Base-by-base conservation (phyloP, 2,888 invertebrate genomes). In the Drosophila niveifrons region DNA sequence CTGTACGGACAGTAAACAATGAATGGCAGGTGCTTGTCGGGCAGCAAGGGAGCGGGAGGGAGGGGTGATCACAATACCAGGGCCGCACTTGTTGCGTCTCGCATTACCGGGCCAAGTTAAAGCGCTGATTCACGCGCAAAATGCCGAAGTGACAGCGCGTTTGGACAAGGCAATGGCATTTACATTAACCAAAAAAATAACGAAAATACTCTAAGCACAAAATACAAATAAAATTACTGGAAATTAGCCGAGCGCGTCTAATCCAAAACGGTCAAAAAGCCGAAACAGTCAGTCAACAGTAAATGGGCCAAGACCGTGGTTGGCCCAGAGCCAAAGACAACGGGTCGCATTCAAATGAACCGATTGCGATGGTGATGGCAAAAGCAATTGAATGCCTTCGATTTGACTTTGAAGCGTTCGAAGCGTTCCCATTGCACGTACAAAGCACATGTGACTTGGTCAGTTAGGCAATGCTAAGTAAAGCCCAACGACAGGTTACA, bases 231-330 rank as follows among this genome's bases (percentile, higher is more conserved):
- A 69, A 58, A 71, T 53, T 69, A 66, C 52, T 71, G 57, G 36
- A 80, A 78, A 88, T 82, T 82, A 72, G 65, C 68, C 67, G 41
- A 75, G 78, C 86, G 71, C 57, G 72, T 72, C 89, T 80, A 80
- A 88, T 34, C 72, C 69, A 63, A 68, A 56, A 51, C 15, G 36
- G 15, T 11, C 41, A 47, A 50, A 57, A 57, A 48, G n/a, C 2
- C 31, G 29, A 28, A 48, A n/a, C n/a, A n/a, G n/a, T n/a, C 7
- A 48, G 8, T 13, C 13, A 48, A 29, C 44, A 31, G 28, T 55
- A 81, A 78, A 87, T 70, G 59, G 88, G 83, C 83, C 88, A 86
- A 82, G 83, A 88, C 62, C 78, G 53, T 50, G 34, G 8, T 41
- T 41, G 15, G 15, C 9, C 48, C 34, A 56, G 39, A 51, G 46